Evolutionary conservation across 2,113 vertebrate species (phyloP), one percentile per base, ranked within the genome.

Genomic region (Xiphorhynchus elegans): DNA sequence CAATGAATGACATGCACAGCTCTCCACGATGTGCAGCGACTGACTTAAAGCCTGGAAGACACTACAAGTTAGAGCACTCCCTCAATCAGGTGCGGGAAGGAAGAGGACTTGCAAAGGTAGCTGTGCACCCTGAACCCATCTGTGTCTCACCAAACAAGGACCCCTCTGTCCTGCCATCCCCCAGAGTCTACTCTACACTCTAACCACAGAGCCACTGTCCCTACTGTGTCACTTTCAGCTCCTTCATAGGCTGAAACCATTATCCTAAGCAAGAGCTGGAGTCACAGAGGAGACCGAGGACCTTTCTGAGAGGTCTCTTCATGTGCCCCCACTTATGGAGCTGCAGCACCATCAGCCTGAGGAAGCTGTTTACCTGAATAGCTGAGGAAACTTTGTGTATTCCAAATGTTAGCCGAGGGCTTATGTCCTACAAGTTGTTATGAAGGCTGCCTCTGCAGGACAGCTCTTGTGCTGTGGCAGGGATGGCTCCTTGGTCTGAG

Each of bases 271-370:
- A 77, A 55, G 76, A 52, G 3, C 20, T 66, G 35, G 35, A 87
- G 63, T 31, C 2, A 2, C 7, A 47, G 18, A 17, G 6, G 28
- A 78, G 69, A 49, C 17, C 0, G 0, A 53, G 6, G 12, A 91
- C 29, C 23, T 88, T 77, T 59, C 39, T 0, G 0, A 76, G 35
- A 68, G 50, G 28, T 69, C 29, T 64, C 19, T 42, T 88, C 39
- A 17, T 2, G 1, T 37, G 7, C 17, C 15, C n/a, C n/a, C 17
- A 4, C 8, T 60, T 13, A 17, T 0, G 4, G 39, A 91, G 13
- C 31, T 82, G 44, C 49, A 78, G 40, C 1, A 9, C 47, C 59
- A 29, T 69, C 85, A 63, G 19, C 50, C 74, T 82, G 66, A 87
- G 64, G 19, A 89, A 21, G 66, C 13, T 75, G 40, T 53, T 46